Base-by-base conservation (phyloP, 2,888 invertebrate genomes). In the Synanthedon vespiformis region DNA sequence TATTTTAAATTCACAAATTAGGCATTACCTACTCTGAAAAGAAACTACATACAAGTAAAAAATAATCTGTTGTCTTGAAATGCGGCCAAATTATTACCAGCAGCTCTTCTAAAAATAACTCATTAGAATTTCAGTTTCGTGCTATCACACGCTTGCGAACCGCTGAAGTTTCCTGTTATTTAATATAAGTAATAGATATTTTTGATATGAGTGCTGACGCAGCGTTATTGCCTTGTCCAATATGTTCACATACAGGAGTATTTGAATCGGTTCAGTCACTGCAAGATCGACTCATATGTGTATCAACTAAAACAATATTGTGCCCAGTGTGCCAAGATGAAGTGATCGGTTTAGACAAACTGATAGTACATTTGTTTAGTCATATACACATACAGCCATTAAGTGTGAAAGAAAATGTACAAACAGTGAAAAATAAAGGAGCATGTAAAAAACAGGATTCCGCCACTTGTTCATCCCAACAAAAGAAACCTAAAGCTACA, bases 241-340 rank as follows among this genome's bases (percentile, higher is more conserved):
- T 95, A 70, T 95, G 95, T 79, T 89, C 91, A 53, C 90, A 93
- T 70, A 90, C 91, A 57, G 92, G 85, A 60, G 75, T 91, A 64
- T 95, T 95, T 69, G 81, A 90, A 62, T 91, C 91, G 53, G 90
- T 92, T 55, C 92, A 93, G 68, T 86, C 91, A 13, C 79, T 95
- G 59, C 89, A 93, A 68, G 89, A 92, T 54, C 91, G 92, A 61
- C 86, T 95, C 52, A 92, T 95, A 56, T 90, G 89, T 66, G 93
- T 93, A 47, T 93, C 94, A 13, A 94, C 93, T 50, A 91, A 93
- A 57, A 92, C 91, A 57, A 82, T 95, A 61, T 72, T 89, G 52
- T 95, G 95, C 71, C 95, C 95, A 12, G 90, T 95, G 56, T 95
- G 95, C 70, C 90, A 91, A 65, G 94, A 94, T 65, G 85, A 91